Base-by-base conservation (phyloP, 1,140 invertebrate genomes). In the Meloidogyne exigua region DNA sequence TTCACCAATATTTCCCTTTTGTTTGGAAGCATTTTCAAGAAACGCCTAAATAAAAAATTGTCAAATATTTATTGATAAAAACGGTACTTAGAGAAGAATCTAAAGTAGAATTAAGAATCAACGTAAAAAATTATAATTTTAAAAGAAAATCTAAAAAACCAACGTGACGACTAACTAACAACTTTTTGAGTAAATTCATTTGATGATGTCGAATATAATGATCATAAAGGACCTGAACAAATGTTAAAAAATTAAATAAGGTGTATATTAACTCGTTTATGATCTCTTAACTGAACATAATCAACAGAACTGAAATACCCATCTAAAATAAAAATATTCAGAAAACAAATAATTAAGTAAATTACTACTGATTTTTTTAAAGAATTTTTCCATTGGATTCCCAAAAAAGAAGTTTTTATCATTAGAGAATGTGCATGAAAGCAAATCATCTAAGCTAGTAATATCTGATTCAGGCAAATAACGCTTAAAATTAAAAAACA, bases 141-240 rank as follows among this genome's bases (percentile, higher is more conserved):
- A 39, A 39, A 39, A 7, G 4, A 7, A 39, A 39, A 39, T 39
- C 0, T 4, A 73, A 26, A 15, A 25, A 36, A 78, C 76, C 13
- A 9, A 81, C 78, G 25, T 80, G 77, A 18, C 76, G 23, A 39
- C 62, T 64, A 62, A 80, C 42, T 21, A 79, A 23, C 32, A 79
- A 26, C 15, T 71, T 79, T 63, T 80, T 79, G 32, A 79, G 69
- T 66, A 79, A 49, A 49, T 80, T 79, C 68, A 79, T 80, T 15
- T 79, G 57, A 42, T 79, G 77, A 65, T 79, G 69, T 12, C 78
- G 78, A 74, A 79, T 79, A 65, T 81, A 79, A 68, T 79, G 78
- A 26, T 79, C 78, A 44, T 79, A 79, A 18, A 79, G 68, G 25
- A 79, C 78, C 57, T 68, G 36, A 39, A 10, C 3, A 36, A n/a